Conservation (phyloP, 2,113 vertebrate species). For the Furnarius figulus region DNA sequence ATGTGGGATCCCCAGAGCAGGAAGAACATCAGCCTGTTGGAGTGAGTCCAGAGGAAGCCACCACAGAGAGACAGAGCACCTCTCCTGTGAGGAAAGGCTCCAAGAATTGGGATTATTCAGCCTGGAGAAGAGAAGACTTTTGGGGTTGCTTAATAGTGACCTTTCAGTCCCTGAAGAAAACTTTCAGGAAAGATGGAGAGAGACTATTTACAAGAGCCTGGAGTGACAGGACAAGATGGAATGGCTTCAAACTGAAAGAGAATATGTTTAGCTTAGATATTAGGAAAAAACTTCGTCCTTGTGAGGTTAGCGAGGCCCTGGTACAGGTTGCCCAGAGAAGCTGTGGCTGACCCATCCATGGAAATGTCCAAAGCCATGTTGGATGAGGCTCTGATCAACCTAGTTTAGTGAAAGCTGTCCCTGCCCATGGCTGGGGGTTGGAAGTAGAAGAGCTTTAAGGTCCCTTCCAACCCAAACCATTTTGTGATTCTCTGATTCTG, state of each 20-base stretch:
- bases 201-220: neutral
- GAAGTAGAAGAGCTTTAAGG: neutral
- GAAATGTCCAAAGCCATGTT: neutral
- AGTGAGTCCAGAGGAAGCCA: neutral
- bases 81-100: neutral
- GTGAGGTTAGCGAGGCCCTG: neutral
- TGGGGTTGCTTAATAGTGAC: no score
- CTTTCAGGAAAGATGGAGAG: no score
- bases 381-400: no score
- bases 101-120: neutral
- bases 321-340: neutral
- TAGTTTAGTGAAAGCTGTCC: neutral
- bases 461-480: neutral
- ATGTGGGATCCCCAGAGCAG: neutral
- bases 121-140: neutral
- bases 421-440: accelerated
- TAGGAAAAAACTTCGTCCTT: neutral
- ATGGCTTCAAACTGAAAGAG: neutral
- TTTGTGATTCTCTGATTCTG: neutral
- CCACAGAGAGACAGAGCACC: neutral
- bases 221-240: no score
- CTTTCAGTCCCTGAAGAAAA: neutral
- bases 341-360: accelerated
- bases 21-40: neutral
- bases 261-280: neutral